Evolutionary conservation across 2,113 vertebrate species (phyloP).

Genomic region (Psettodes erumei): DNA sequence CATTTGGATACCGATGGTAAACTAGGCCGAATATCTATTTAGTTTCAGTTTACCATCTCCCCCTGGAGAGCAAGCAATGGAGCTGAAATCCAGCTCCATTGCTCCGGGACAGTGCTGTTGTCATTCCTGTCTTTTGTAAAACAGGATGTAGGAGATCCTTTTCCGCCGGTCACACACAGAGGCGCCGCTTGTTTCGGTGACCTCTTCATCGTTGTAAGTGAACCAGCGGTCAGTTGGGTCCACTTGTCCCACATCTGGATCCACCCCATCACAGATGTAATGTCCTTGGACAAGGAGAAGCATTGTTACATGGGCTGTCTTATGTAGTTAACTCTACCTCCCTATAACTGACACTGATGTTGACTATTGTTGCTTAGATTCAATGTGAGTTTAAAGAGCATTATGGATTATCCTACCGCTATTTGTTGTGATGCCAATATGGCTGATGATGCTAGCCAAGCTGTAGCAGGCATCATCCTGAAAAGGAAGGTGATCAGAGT

Average conservation of each 20-base stretch:
- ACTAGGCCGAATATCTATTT: too few species aligned
- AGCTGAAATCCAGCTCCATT: too few species aligned
- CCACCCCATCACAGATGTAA: slow-evolving; percentile 1
- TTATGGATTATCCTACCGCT: background rate
- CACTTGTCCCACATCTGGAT: background rate
- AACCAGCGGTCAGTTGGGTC: background rate
- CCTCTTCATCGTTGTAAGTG: background rate
- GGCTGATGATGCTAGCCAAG: background rate
- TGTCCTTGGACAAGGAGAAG: background rate
- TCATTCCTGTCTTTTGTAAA: slow-evolving; percentile 1
- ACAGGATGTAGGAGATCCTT: background rate
- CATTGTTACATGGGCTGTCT: background rate
- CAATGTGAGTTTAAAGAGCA: background rate
- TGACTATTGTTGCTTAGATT: background rate
- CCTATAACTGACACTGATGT: background rate
- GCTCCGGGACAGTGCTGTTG: too few species aligned
- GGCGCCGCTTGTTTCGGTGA: background rate
- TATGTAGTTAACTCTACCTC: background rate
- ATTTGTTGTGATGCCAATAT: background rate
- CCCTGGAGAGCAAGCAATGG: too few species aligned
- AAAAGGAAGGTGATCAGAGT: background rate
- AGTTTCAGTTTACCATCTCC: too few species aligned
- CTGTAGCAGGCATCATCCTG: background rate
- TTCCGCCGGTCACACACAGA: background rate
- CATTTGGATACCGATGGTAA: too few species aligned